These are phyloP conservation scores for Thaleichthys pacificus DNA, from an alignment of 2,797 vertebrate genomes.

Conservation along the genomic window DNA sequence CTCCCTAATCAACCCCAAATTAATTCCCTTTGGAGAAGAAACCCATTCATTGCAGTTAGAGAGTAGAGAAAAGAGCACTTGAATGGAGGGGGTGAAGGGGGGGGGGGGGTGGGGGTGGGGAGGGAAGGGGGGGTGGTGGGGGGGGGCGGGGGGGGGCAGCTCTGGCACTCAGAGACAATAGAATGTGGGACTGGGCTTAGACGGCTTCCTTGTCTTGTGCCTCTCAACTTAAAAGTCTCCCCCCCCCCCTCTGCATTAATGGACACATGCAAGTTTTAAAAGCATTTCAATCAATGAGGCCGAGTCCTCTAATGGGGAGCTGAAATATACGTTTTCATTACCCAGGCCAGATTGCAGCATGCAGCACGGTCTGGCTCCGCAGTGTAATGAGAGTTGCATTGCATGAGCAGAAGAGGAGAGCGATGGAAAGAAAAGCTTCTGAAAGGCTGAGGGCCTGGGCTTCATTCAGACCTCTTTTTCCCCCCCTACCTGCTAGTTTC, in stretches of 20 bases:
- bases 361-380: conserved; percentile 56
- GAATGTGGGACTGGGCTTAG: conserved; percentile 20
- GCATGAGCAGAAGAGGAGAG: conserved; percentile 54
- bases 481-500: conserved; percentile 33
- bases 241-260: conserved; percentile 60
- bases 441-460: conserved; percentile 49
- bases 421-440: conserved; percentile 57
- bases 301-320: conserved; percentile 71
- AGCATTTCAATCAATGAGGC: conserved; percentile 79
- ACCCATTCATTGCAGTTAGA: too few relatives aligned
- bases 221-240: conserved; percentile 32
- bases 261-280: conserved; percentile 70
- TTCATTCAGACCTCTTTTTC: conserved; percentile 17
- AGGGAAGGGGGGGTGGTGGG: too few relatives aligned
- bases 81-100: not conserved
- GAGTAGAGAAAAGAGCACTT: not conserved
- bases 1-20: not conserved
- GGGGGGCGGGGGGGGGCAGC: conserved; percentile 15
- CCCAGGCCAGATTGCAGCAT: conserved; percentile 59
- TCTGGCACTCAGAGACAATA: conserved; percentile 41
- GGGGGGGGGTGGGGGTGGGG: not conserved
- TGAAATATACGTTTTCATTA: conserved; percentile 75
- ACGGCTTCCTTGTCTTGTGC: conserved; percentile 51
- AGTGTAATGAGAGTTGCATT: conserved; percentile 71
- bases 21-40: not conserved